These are phyloP conservation scores for Mystacornis crossleyi DNA, from an alignment of 2,113 vertebrate species.

Conservation along the genomic window DNA sequence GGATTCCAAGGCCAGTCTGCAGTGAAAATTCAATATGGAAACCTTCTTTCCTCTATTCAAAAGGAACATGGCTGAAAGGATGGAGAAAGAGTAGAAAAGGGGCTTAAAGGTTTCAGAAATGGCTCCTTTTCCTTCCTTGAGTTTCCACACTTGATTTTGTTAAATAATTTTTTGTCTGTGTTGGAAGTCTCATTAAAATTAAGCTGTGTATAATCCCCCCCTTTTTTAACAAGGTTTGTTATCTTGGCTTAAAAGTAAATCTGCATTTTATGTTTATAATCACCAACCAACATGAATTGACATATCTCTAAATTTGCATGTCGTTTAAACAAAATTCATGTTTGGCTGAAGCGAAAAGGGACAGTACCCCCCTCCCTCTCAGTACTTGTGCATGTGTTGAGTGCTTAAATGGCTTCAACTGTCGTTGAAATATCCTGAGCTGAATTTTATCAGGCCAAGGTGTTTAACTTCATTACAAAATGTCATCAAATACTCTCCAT, in stretches of 20 bases:
- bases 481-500: neutral
- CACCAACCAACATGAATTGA: neutral
- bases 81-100: neutral
- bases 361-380: rapidly evolving
- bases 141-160: neutral
- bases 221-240: neutral
- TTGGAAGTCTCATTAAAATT: neutral
- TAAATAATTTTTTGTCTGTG: neutral
- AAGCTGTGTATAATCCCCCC: rapidly evolving
- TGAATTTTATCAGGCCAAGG: neutral
- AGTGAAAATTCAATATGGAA: neutral
- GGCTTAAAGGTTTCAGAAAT: neutral
- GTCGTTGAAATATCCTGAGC: neutral
- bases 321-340: neutral
- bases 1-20: neutral
- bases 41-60: neutral
- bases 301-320: neutral
- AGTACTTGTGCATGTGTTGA: neutral
- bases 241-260: neutral
- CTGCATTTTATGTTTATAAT: neutral
- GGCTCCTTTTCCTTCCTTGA: neutral
- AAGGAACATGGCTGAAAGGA: neutral
- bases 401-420: neutral
- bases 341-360: neutral
- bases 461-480: neutral